These are phyloP conservation scores for Synanceia verrucosa DNA, from an alignment of 2,797 vertebrate species.

Conservation along the genomic window DNA sequence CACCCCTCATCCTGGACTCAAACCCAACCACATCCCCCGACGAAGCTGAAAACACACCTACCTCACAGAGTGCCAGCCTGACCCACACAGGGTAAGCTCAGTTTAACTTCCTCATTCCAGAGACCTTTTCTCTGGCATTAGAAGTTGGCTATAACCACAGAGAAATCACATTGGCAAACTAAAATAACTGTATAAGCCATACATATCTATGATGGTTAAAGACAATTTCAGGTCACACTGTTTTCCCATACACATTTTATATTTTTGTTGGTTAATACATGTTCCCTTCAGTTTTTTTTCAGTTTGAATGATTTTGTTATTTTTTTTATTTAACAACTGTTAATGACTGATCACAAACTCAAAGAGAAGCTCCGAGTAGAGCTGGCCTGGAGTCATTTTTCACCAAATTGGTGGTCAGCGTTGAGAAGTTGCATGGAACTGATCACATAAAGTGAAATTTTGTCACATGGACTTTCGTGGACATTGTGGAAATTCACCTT, in stretches of 20 bases:
- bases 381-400: constrained; percentile 8
- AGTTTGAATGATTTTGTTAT: constrained; percentile 2
- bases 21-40: constrained; percentile 71
- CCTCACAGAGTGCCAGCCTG: constrained; percentile 87
- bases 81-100: constrained; percentile 85
- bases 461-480: constrained; percentile 1
- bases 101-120: constrained; percentile 6
- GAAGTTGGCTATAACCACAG: constrained; percentile 50
- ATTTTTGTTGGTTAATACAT: constrained; percentile 37
- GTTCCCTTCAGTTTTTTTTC: constrained; percentile 34
- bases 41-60: constrained; percentile 90
- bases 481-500: neutral
- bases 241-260: neutral
- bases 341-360: constrained; percentile 13
- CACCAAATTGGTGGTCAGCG: neutral
- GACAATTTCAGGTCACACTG: constrained; percentile 35
- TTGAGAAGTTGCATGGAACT: neutral
- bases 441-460: neutral
- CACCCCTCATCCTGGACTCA: constrained; percentile 70
- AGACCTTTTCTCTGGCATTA: constrained; percentile 13
- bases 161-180: constrained; percentile 1
- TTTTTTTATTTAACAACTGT: neutral
- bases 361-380: constrained; percentile 11
- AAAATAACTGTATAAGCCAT: neutral
- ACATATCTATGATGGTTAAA: constrained; percentile 33